A percentile compares a stretch with the other conserved stretches of the same genome.
These are phyloP conservation scores for Eumacrocentrus americanus DNA, from an alignment of 2,888 invertebrate genomes.

Conservation along the genomic window DNA sequence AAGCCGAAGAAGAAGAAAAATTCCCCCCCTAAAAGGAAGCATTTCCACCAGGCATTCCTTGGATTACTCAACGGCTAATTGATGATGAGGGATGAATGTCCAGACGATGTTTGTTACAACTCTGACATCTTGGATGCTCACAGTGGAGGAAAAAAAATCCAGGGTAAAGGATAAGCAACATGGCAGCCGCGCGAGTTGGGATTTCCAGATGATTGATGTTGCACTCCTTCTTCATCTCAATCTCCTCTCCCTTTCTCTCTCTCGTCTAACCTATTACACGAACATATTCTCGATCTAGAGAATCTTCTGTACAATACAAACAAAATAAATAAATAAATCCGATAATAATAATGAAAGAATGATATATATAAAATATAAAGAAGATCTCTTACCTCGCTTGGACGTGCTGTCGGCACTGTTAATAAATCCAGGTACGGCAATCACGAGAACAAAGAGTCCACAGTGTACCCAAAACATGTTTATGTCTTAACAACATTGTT, in stretches of 20 bases:
- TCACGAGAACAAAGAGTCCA: constrained; percentile 61
- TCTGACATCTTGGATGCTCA: neutral
- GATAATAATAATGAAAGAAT: too few species aligned
- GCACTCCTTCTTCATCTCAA: too few species aligned
- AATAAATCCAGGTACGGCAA: constrained; percentile 60
- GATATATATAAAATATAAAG: too few species aligned
- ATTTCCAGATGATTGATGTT: constrained; percentile 16
- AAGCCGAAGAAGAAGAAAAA: neutral
- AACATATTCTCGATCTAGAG: too few species aligned
- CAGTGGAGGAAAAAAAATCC: neutral
- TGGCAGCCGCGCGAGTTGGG: constrained; percentile 11
- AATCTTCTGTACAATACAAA: too few species aligned
- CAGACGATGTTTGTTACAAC: neutral
- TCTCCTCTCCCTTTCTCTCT: too few species aligned
- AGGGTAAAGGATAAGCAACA: constrained; percentile 6
- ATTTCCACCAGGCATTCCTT: neutral
- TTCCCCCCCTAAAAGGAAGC: neutral
- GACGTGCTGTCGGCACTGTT: constrained; percentile 57
- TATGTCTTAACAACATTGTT: constrained; percentile 62
- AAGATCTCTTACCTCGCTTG: constrained; percentile 54
- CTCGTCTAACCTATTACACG: too few species aligned
- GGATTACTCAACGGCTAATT: neutral
- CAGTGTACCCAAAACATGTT: constrained; percentile 61
- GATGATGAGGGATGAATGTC: neutral
- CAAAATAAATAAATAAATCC: too few species aligned